phyloP scores from a whole-genome alignment of 1,140 invertebrate species.

The Centruroides sculpturatus region DNA sequence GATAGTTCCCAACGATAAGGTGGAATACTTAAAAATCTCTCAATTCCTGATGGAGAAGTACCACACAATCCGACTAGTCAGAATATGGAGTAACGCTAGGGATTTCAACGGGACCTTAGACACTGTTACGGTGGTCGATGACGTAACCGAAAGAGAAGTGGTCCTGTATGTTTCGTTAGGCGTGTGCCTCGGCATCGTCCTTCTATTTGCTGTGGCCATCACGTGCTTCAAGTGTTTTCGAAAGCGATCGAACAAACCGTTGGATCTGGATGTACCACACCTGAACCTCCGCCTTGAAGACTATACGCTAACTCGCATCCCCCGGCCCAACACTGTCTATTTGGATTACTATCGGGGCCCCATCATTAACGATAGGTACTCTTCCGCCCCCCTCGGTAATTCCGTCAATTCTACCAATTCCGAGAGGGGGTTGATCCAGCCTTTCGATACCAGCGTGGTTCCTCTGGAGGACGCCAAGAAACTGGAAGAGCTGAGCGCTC shows the following conservation, averaged over 20 bases:
- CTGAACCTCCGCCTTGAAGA: slow-evolving; percentile 14
- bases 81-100: too few species aligned
- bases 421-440: slow-evolving; percentile 11
- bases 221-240: background rate
- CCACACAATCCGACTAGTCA: too few species aligned
- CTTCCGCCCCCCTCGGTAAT: slow-evolving; percentile 11
- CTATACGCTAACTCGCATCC: slow-evolving; percentile 16
- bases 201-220: background rate
- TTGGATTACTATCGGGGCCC: slow-evolving; percentile 13
- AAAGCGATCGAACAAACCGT: background rate
- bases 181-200: background rate
- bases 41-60: too few species aligned
- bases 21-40: too few species aligned
- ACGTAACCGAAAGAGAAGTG: too few species aligned
- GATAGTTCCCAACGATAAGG: too few species aligned
- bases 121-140: too few species aligned
- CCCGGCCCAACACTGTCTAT: slow-evolving; percentile 14
- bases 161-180: background rate
- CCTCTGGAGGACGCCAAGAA: slow-evolving; percentile 15
- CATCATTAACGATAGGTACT: slow-evolving; percentile 7
- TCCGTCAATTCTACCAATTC: slow-evolving; percentile 1
- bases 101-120: too few species aligned
- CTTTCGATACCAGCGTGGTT: slow-evolving; percentile 18
- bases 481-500: background rate
- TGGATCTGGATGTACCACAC: background rate